Evolutionary conservation across 2,113 vertebrate species (phyloP).

Genomic region (Taxidea taxus): DNA sequence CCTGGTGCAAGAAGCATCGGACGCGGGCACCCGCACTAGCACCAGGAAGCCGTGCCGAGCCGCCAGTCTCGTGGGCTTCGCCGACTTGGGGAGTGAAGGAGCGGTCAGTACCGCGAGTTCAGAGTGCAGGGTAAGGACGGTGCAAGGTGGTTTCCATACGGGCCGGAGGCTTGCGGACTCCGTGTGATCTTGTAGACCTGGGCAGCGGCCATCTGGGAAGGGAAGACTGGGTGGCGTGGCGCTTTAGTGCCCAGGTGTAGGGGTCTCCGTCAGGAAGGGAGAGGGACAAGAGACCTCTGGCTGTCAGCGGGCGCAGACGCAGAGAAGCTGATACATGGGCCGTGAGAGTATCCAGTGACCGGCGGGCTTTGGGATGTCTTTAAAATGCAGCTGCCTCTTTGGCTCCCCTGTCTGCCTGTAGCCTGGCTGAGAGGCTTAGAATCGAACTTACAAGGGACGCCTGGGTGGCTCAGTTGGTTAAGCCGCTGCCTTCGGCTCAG

Average conservation of each 20-base stretch:
- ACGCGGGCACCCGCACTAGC: rapidly evolving
- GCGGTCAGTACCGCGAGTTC: neutral
- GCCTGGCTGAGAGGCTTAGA: neutral
- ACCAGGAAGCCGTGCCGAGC: neutral
- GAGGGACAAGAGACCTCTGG: neutral
- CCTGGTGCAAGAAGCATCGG: neutral
- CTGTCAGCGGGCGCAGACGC: neutral
- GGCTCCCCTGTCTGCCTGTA: neutral
- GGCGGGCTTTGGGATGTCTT: neutral
- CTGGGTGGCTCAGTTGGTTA: no score
- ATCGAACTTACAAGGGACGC: neutral
- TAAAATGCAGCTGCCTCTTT: neutral
- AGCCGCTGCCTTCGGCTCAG: no score
- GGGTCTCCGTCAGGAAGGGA: neutral
- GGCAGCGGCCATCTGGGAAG: neutral
- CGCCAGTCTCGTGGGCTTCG: neutral
- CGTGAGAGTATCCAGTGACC: rapidly evolving
- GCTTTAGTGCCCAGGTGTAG: neutral
- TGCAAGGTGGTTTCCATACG: neutral
- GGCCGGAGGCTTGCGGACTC: no score
- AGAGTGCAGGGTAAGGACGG: neutral
- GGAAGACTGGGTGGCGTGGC: neutral
- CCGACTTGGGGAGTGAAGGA: neutral
- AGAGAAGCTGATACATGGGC: neutral
- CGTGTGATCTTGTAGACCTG: neutral